These are phyloP conservation scores for Celastrina argiolus DNA, from an alignment of 2,888 invertebrate species.

Conservation along the genomic window DNA sequence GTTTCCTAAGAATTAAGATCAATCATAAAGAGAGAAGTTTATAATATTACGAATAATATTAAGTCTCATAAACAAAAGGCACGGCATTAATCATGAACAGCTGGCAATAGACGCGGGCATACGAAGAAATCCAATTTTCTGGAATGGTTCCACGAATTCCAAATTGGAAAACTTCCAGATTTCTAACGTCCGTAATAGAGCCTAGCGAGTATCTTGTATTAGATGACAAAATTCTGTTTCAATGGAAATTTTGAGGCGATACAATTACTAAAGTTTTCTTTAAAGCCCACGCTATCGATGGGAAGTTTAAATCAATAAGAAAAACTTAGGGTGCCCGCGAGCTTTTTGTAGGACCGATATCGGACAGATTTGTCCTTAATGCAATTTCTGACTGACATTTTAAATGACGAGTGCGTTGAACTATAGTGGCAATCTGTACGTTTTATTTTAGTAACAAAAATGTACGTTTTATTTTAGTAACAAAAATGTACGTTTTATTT, in stretches of 20 bases:
- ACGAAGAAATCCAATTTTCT: conserved; percentile 41
- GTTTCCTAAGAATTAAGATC: neutral
- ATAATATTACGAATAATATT: conserved; percentile 20
- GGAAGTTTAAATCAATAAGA: neutral
- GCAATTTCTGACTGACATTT: no score
- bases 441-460: no score
- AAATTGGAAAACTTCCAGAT: conserved; percentile 41
- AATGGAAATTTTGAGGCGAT: conserved; percentile 27
- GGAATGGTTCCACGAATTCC: conserved; percentile 38
- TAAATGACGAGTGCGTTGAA: no score
- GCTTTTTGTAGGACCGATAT: no score
- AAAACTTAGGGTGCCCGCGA: no score
- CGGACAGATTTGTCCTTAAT: no score
- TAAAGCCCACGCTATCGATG: neutral
- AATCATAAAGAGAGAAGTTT: conserved; percentile 23
- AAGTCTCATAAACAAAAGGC: conserved; percentile 32
- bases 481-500: no score
- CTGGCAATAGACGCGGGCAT: conserved; percentile 35
- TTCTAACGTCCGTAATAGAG: conserved; percentile 37
- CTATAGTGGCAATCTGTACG: no score
- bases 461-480: no score
- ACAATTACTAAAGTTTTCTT: neutral
- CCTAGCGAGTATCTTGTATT: conserved; percentile 31
- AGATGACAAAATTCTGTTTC: conserved; percentile 27
- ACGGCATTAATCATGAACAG: conserved; percentile 37